Evolutionary conservation across 2,113 vertebrate species (phyloP).

Genomic region (Tichodroma muraria): DNA sequence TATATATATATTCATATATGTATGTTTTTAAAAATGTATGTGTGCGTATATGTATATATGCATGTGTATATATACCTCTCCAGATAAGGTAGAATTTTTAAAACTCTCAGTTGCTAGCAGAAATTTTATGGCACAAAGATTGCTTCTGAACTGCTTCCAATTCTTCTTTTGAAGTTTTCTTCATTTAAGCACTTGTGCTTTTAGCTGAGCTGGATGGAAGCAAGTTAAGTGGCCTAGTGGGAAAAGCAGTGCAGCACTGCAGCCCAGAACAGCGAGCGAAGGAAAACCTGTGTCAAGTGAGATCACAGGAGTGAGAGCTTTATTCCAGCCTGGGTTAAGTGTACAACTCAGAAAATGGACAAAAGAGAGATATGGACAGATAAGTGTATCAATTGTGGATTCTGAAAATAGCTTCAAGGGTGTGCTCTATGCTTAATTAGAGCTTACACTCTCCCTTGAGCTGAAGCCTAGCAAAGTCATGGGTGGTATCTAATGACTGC

Average conservation of each 20-base stretch:
- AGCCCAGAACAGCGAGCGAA: background rate
- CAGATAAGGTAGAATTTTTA: background rate
- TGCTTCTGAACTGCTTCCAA: background rate
- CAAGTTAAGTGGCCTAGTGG: background rate
- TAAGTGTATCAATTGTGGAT: background rate
- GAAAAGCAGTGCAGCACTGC: background rate
- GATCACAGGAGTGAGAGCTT: background rate
- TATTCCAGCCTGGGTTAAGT: background rate
- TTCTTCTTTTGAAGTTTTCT: background rate
- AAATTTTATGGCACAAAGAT: background rate
- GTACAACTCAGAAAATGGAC: background rate
- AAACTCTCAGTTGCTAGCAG: background rate
- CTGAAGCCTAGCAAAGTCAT: background rate
- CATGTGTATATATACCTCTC: background rate
- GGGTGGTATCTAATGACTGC: background rate
- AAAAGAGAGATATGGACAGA: background rate
- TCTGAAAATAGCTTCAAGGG: background rate
- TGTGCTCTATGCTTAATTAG: background rate
- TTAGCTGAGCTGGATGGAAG: background rate
- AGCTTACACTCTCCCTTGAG: background rate
- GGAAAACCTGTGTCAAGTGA: background rate
- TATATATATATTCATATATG: too few species aligned
- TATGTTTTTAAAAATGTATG: too few species aligned
- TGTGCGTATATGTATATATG: rapidly evolving
- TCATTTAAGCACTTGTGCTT: background rate